These are phyloP conservation scores for Trachelus tabidus DNA, from an alignment of 2,888 invertebrate species.

Conservation along the genomic window DNA sequence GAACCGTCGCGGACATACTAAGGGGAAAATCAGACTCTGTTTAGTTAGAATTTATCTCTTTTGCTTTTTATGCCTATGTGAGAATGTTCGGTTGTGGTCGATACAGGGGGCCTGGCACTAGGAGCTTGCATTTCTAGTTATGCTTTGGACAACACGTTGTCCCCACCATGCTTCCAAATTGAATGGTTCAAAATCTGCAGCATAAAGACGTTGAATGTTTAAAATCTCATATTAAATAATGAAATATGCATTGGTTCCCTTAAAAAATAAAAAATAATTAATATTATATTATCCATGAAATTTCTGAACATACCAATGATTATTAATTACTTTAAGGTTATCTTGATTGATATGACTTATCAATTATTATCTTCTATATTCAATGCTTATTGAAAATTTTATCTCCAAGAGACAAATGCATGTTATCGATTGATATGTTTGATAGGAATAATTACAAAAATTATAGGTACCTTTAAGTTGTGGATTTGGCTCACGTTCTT, in stretches of 20 bases:
- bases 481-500: slow-evolving; percentile 68
- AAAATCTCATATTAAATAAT: too few relatives aligned
- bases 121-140: slow-evolving; percentile 65
- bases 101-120: slow-evolving; percentile 60
- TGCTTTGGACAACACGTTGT: slow-evolving; percentile 76
- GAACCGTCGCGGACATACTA: too few relatives aligned
- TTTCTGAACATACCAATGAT: too few relatives aligned
- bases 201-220: too few relatives aligned
- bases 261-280: too few relatives aligned
- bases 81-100: slow-evolving; percentile 57
- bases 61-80: slow-evolving; percentile 60
- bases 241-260: too few relatives aligned
- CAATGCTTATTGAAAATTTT: not conserved
- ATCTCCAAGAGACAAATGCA: not conserved
- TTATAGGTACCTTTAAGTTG: slow-evolving; percentile 54
- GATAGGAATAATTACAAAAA: not conserved
- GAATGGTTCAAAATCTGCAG: slow-evolving; percentile 79
- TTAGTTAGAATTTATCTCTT: slow-evolving; percentile 50
- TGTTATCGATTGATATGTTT: not conserved
- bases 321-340: too few relatives aligned
- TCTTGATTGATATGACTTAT: too few relatives aligned
- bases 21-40: slow-evolving; percentile 8
- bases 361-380: not conserved
- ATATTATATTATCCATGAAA: too few relatives aligned
- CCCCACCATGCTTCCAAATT: slow-evolving; percentile 84